Conservation (phyloP, 2,797 vertebrate genomes). For the Sphaeramia orbicularis region DNA sequence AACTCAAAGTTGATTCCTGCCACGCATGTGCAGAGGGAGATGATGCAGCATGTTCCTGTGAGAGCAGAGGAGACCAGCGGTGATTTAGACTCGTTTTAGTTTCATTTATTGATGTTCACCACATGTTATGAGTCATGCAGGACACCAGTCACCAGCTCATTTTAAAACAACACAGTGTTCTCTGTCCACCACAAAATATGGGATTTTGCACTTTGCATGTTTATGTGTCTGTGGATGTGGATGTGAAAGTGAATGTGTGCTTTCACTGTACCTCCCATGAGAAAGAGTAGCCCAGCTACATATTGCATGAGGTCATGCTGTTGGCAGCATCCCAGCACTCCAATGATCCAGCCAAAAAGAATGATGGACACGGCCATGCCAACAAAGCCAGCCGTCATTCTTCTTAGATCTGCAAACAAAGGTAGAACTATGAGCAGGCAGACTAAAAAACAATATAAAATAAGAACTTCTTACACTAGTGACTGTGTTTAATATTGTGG, state of each 20-base stretch:
- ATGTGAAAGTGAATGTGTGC: constrained; percentile 35
- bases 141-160: constrained; percentile 36
- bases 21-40: constrained; percentile 95
- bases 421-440: background rate
- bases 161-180: constrained; percentile 29
- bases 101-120: constrained; percentile 24
- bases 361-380: constrained; percentile 97
- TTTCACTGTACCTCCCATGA: constrained; percentile 93
- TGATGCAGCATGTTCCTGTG: constrained; percentile 95
- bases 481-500: background rate
- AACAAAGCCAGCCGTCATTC: constrained; percentile 96
- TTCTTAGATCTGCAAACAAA: constrained; percentile 88
- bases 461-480: background rate
- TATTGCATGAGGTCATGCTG: constrained; percentile 98
- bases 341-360: constrained; percentile 95
- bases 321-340: constrained; percentile 94
- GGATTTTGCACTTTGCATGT: constrained; percentile 47
- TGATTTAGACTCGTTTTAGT: constrained; percentile 32
- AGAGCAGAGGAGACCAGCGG: constrained; percentile 46
- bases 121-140: constrained; percentile 31
- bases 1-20: constrained; percentile 96
- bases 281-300: constrained; percentile 95
- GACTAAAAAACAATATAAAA: background rate
- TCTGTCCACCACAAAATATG: constrained; percentile 45
- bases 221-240: constrained; percentile 26